phyloP scores from a whole-genome alignment of 2,888 invertebrate species.

The Drosophila bunnanda region DNA sequence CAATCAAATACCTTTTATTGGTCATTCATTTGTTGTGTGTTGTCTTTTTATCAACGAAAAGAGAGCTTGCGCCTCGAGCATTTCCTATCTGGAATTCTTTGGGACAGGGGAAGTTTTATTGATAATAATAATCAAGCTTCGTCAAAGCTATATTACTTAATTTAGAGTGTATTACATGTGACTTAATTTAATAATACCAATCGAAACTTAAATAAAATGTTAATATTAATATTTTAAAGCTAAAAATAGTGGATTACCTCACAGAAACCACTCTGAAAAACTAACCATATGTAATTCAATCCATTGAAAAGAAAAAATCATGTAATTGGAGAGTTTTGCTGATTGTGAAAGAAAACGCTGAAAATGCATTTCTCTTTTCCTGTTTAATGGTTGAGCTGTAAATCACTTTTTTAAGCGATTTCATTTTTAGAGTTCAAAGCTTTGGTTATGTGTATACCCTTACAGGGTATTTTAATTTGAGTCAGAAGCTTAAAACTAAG shows the following conservation, averaged over 20 bases:
- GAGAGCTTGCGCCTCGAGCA: neutral
- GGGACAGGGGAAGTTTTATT: neutral
- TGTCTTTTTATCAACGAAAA: neutral
- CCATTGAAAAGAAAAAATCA: constrained; percentile 3
- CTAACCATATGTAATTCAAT: constrained; percentile 2
- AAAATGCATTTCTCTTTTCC: constrained; percentile 30
- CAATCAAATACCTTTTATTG: constrained; percentile 2
- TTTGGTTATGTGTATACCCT: too few species aligned
- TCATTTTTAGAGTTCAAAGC: neutral
- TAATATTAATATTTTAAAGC: neutral
- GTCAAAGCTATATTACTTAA: neutral
- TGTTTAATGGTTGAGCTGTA: constrained; percentile 1
- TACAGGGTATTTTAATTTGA: too few species aligned
- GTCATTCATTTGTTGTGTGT: neutral
- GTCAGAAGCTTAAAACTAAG: too few species aligned
- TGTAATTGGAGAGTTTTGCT: constrained; percentile 20
- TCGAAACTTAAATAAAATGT: neutral
- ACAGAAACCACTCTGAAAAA: neutral
- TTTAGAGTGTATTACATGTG: too few species aligned
- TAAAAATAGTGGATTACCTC: neutral
- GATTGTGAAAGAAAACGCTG: constrained; percentile 11
- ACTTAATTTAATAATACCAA: neutral
- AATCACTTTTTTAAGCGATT: neutral
- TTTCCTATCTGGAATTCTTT: constrained; percentile 1
- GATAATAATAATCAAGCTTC: neutral